These are phyloP conservation scores for Hipposideros armiger DNA, from an alignment of 2,113 vertebrate species.

Conservation along the genomic window DNA sequence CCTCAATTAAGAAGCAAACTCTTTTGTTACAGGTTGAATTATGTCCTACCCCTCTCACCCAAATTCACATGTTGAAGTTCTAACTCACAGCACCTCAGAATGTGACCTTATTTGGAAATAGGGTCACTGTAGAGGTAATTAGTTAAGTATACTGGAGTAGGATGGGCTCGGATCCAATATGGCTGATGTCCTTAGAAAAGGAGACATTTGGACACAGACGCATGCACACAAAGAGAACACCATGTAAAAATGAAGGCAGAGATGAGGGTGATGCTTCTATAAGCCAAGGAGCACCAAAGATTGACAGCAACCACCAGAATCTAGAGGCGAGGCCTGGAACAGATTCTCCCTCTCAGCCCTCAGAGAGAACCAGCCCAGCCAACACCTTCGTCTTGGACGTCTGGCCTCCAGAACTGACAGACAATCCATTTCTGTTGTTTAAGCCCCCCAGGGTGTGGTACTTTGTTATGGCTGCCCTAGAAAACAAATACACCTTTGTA, in stretches of 20 bases:
- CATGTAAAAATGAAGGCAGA: neutral
- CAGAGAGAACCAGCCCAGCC: neutral
- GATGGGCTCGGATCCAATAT: neutral
- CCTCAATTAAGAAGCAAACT: neutral
- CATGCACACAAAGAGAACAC: accelerated
- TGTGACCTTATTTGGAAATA: neutral
- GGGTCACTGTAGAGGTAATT: neutral
- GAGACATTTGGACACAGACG: neutral
- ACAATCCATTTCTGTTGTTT: neutral
- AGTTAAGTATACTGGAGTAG: neutral
- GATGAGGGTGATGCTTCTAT: accelerated
- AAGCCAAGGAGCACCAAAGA: neutral
- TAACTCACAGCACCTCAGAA: neutral
- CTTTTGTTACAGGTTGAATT: neutral
- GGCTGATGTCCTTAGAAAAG: neutral
- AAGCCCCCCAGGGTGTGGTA: neutral
- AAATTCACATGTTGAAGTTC: neutral
- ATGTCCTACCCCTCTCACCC: too few relatives aligned
- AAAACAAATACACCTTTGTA: neutral
- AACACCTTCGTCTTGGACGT: neutral
- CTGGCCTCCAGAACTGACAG: neutral
- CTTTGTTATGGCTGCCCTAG: neutral
- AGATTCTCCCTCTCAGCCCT: neutral
- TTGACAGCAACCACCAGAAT: accelerated
- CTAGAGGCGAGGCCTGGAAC: accelerated